Conservation (phyloP, 1,140 invertebrate species). For the Globodera ellingtonae region DNA sequence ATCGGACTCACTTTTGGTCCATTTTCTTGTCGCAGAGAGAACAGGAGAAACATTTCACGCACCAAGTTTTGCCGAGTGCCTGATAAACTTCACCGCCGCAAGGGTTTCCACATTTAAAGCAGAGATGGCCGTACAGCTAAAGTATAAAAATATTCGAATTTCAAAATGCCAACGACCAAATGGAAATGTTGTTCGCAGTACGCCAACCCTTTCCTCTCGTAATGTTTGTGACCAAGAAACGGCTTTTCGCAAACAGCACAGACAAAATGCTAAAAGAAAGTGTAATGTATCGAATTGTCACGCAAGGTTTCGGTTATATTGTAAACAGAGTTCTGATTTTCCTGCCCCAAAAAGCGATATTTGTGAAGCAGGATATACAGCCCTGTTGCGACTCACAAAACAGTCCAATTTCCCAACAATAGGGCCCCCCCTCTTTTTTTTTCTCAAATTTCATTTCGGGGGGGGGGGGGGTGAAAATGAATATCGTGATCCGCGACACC, state of each 20-base stretch:
- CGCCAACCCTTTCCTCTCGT: slow-evolving; percentile 96
- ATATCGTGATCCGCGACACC: too few species aligned
- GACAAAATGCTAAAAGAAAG: slow-evolving; percentile 82
- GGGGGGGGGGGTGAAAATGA: too few species aligned
- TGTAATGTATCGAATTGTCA: too few species aligned
- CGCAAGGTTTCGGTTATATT: too few species aligned
- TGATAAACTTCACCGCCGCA: slow-evolving; percentile 95
- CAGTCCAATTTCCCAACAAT: too few species aligned
- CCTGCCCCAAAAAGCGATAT: too few species aligned
- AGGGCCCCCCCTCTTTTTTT: too few species aligned
- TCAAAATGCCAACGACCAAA: slow-evolving; percentile 28
- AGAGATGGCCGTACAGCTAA: slow-evolving; percentile 97
- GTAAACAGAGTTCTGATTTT: too few species aligned
- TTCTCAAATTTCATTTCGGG: too few species aligned
- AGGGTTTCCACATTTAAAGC: slow-evolving; percentile 97
- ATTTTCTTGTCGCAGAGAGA: slow-evolving; percentile 94
- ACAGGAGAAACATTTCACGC: slow-evolving; percentile 97
- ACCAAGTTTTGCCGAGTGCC: slow-evolving; percentile 99
- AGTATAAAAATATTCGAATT: slow-evolving; percentile 18
- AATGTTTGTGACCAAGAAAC: slow-evolving; percentile 96
- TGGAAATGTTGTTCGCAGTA: slow-evolving; percentile 99
- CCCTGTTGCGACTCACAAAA: too few species aligned
- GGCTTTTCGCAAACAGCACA: slow-evolving; percentile 99
- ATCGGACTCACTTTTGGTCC: slow-evolving; percentile 78
- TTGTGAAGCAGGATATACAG: too few species aligned